Conservation (phyloP, 2,888 invertebrate species). For the Erpobdella octoculata region DNA sequence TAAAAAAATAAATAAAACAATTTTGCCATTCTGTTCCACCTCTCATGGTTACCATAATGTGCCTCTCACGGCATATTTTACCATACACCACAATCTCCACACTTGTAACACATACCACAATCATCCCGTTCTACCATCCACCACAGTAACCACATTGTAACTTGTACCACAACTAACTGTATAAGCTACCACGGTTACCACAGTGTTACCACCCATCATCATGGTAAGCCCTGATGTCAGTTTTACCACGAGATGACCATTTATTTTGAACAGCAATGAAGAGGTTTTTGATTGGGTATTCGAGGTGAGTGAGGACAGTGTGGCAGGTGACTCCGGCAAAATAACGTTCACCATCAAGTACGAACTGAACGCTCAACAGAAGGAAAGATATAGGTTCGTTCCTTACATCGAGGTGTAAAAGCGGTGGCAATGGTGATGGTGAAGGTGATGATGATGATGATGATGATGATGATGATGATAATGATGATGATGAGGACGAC, state of each 20-base stretch:
- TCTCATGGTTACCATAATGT: too few species aligned
- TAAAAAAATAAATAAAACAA: too few species aligned
- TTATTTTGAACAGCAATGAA: not conserved
- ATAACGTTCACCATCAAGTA: slow-evolving; percentile 78
- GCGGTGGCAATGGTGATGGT: not conserved
- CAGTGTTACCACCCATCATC: too few species aligned
- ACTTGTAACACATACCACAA: too few species aligned
- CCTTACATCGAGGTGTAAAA: not conserved
- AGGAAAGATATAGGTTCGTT: slow-evolving; percentile 24
- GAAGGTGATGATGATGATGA: not conserved
- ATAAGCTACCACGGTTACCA: too few species aligned
- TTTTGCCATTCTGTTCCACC: too few species aligned
- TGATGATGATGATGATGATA: not conserved
- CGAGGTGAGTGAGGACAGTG: slow-evolving; percentile 73
- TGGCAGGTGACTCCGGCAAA: slow-evolving; percentile 66
- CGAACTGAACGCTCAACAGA: slow-evolving; percentile 51
- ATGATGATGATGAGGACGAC: not conserved
- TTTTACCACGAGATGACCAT: not conserved
- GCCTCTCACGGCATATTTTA: too few species aligned
- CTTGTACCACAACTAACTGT: too few species aligned
- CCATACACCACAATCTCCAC: too few species aligned
- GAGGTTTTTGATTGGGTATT: slow-evolving; percentile 85
- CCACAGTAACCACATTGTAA: too few species aligned
- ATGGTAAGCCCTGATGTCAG: too few species aligned
- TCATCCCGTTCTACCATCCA: too few species aligned